Evolutionary conservation across 2,797 vertebrate species (phyloP), one percentile per base, ranked within the genome.

Genomic region (Gymnopithys bicolor): DNA sequence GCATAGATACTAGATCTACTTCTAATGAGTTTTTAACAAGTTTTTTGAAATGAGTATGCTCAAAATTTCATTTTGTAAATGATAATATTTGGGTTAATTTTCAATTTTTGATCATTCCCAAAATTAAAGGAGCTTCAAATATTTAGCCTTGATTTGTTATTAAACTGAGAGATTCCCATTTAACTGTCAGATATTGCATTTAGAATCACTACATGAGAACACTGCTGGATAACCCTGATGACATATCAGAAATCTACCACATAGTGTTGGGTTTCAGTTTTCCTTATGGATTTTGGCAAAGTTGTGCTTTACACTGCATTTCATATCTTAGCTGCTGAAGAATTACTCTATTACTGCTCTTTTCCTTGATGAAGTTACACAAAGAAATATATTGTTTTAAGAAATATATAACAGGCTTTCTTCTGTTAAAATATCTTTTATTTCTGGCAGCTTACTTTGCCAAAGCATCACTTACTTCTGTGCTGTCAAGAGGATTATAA

Each of bases 381-480:
- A 55, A 69, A 91, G 35, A 95, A 94, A 84, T 41, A 66, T 17
- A 70, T 67, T 84, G 73, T 87, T 78, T 86, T 52, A 94, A 90
- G 63, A 90, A 21, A 53, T 21, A 19, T 32, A 53, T 53, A 53
- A 32, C 30, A 53, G 43, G 15, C 12, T 88, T 89, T 93, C 46
- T 68, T 92, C 73, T 79, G 46, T 67, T 93, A 84, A 92, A 91
- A 69, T 58, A 78, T 35, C 43, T 90, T 87, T 90, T 90, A 30
- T 90, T 90, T 91, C 76, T 92, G 80, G 41, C 33, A 86, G 48
- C 45, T 90, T 76, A 53, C 33, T 71, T 25, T 14, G 6, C 39
- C 93, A 84, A 80, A 88, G 67, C 59, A 43, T 66, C 23, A 78
- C 41, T 95, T 87, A 51, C 28, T 87, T 92, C 46, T 84, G 18